Percentiles rank a stretch among this genome's conserved stretches.
phyloP scores from a whole-genome alignment of 2,113 vertebrate genomes.

The Odocoileus hemionus region DNA sequence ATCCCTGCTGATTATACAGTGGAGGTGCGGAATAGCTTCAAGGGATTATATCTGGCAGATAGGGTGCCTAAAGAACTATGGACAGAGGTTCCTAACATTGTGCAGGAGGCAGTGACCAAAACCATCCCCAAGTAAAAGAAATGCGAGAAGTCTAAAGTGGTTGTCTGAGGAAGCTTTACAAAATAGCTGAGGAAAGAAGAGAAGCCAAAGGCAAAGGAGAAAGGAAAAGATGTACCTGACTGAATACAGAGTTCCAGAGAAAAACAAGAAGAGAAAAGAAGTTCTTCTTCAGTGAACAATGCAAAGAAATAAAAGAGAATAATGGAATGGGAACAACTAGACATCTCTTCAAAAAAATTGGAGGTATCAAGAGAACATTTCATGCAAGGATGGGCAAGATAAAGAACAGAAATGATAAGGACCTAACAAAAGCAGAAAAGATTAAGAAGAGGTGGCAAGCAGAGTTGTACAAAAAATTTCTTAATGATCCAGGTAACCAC shows the following conservation, averaged over 20 bases:
- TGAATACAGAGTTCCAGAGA: not conserved
- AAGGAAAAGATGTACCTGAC: not conserved
- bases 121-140: not conserved
- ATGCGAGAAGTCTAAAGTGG: not conserved
- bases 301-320: not conserved
- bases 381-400: not conserved
- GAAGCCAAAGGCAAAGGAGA: not conserved
- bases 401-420: not conserved
- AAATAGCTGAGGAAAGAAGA: not conserved
- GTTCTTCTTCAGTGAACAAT: not conserved
- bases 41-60: not conserved
- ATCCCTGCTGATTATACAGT: not conserved
- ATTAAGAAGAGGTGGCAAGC: not conserved
- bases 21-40: not conserved
- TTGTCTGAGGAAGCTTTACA: not conserved
- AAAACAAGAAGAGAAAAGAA: not conserved
- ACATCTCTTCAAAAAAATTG: not conserved
- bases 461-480: not conserved
- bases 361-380: not conserved
- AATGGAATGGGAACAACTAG: not conserved
- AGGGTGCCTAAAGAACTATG: not conserved
- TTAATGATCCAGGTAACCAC: not conserved
- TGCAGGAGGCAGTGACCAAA: not conserved
- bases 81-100: not conserved
- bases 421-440: not conserved